Percentiles rank a stretch among this genome's conserved stretches.
These are phyloP conservation scores for Tanypteryx hageni DNA, from an alignment of 2,888 invertebrate species.

Conservation along the genomic window DNA sequence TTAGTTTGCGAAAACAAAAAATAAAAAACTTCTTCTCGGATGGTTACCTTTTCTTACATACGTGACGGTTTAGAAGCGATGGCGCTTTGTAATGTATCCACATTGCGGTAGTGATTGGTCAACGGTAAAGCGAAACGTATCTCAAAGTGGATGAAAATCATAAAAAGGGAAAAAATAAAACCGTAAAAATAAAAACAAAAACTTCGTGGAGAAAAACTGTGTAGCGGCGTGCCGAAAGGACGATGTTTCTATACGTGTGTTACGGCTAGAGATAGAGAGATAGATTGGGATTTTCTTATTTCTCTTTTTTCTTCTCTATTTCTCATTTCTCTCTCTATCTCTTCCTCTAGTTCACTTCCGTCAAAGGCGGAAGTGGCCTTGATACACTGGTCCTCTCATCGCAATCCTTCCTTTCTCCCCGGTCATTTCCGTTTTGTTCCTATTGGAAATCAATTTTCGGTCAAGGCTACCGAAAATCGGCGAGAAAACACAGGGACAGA, in stretches of 20 bases:
- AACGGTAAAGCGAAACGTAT: too few species aligned
- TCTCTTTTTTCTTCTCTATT: background rate
- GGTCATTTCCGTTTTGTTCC: conserved; percentile 9
- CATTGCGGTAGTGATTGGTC: too few species aligned
- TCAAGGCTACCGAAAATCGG: background rate
- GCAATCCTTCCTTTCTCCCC: background rate
- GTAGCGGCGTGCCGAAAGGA: background rate
- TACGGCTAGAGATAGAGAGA: too few species aligned
- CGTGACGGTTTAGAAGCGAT: too few species aligned
- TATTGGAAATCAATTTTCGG: conserved; percentile 29
- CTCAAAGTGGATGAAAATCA: background rate
- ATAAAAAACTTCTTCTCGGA: too few species aligned
- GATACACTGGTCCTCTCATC: conserved; percentile 2
- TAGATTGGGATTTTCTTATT: background rate
- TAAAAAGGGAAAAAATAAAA: background rate
- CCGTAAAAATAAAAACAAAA: too few species aligned
- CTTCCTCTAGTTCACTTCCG: background rate
- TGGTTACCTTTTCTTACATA: too few species aligned
- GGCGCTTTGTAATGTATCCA: too few species aligned
- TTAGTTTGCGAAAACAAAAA: too few species aligned
- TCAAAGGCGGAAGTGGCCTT: conserved; percentile 10
- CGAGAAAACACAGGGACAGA: background rate
- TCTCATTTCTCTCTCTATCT: background rate
- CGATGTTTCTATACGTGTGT: background rate
- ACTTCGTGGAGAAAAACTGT: background rate